phyloP scores from a whole-genome alignment of 2,888 invertebrate species.

The Sialis lutaria region DNA sequence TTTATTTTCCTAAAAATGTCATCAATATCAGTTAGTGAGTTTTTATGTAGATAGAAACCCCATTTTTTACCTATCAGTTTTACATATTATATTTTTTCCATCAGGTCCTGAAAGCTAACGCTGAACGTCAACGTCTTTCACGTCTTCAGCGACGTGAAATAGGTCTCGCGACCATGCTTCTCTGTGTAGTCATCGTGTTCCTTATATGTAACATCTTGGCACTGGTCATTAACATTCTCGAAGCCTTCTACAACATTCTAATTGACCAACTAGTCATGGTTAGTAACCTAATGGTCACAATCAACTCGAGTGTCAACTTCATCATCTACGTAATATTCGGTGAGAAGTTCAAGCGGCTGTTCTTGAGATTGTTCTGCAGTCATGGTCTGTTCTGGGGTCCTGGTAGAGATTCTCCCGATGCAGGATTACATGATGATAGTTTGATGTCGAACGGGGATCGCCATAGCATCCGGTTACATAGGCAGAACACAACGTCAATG shows the following conservation, averaged over 20 bases:
- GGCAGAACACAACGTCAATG: conserved; percentile 30
- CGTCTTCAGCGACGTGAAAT: conserved; percentile 84
- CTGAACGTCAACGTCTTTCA: conserved; percentile 76
- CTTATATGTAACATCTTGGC: conserved; percentile 83
- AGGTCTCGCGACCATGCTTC: conserved; percentile 84
- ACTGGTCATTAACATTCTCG: conserved; percentile 69
- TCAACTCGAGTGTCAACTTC: conserved; percentile 96
- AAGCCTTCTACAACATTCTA: conserved; percentile 53
- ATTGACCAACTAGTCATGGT: conserved; percentile 57
- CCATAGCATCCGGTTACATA: conserved; percentile 44
- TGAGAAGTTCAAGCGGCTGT: conserved; percentile 84
- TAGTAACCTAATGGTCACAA: conserved; percentile 84
- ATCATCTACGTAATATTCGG: conserved; percentile 96
- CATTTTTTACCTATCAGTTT: not conserved
- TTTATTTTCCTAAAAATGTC: too few relatives aligned
- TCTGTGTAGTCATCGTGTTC: conserved; percentile 88
- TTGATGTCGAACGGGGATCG: conserved; percentile 65
- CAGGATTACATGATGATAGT: conserved; percentile 62
- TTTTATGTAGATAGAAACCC: not conserved
- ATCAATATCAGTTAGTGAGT: too few relatives aligned
- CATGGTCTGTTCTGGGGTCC: conserved; percentile 32
- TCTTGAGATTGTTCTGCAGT: conserved; percentile 63
- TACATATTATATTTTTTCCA: not conserved
- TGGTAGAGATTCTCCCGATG: conserved; percentile 49
- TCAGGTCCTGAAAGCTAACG: conserved; percentile 72